Conservation (phyloP, 1,140 invertebrate genomes). For the Lordiphosa collinella region DNA sequence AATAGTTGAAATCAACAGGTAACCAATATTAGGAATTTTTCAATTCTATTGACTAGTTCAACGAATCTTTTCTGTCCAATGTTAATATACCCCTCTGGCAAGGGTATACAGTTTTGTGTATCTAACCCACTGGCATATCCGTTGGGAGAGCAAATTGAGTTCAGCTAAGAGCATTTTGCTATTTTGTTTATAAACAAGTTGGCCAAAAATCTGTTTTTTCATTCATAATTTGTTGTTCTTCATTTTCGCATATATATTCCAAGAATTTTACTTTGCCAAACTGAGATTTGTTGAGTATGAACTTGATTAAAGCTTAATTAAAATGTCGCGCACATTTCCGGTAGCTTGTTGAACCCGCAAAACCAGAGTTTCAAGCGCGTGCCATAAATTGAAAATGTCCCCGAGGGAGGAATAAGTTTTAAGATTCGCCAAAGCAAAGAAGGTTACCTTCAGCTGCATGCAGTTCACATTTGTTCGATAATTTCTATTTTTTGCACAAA, state of each 20-base stretch:
- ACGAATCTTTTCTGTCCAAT: too few species aligned
- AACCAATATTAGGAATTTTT: too few species aligned
- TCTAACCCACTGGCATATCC: too few species aligned
- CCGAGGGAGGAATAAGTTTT: conserved; percentile 3
- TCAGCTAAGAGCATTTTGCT: too few species aligned
- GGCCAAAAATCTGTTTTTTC: too few species aligned
- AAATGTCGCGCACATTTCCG: conserved; percentile 74
- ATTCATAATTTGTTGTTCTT: neutral
- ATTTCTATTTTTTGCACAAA: conserved; percentile 70
- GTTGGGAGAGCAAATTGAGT: too few species aligned
- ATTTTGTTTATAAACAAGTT: too few species aligned
- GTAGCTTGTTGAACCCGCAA: conserved; percentile 22
- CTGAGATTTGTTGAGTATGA: conserved; percentile 1
- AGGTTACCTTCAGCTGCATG: conserved; percentile 26
- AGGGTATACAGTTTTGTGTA: too few species aligned
- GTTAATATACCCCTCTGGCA: too few species aligned
- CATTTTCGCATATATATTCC: conserved; percentile 3
- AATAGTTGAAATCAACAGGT: too few species aligned
- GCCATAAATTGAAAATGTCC: conserved; percentile 34
- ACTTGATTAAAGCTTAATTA: conserved; percentile 72
- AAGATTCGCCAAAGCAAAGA: neutral
- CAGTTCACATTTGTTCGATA: conserved; percentile 32
- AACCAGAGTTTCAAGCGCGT: conserved; percentile 31
- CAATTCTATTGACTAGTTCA: too few species aligned
- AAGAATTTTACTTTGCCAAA: conserved; percentile 30